Evolutionary conservation across 2,113 vertebrate species (phyloP).

Genomic region (Acrocephalus arundinaceus): DNA sequence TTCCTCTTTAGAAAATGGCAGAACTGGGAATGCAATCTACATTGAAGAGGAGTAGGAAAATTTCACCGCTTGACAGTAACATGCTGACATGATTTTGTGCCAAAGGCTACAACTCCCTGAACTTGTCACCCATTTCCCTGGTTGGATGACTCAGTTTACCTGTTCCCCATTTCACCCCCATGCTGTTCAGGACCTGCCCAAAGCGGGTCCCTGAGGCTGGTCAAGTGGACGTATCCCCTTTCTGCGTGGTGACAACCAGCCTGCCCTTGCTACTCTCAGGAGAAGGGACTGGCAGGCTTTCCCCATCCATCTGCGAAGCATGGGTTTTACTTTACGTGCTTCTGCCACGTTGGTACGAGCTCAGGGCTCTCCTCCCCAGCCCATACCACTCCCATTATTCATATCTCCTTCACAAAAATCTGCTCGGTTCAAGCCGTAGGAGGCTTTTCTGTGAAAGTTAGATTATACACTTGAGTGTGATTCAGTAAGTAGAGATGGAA

Average conservation of each 20-base stretch:
- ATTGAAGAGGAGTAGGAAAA: neutral
- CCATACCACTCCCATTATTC: neutral
- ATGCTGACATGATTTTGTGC: neutral
- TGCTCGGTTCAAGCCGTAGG: rapidly evolving
- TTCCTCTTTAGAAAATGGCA: neutral
- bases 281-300: neutral
- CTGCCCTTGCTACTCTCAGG: neutral
- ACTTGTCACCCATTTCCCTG: neutral
- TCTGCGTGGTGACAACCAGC: rapidly evolving
- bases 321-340: rapidly evolving
- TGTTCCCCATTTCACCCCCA: rapidly evolving
- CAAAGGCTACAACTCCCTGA: neutral
- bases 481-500: neutral
- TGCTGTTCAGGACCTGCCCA: neutral
- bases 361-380: neutral
- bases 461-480: neutral
- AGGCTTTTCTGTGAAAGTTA: neutral
- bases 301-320: neutral
- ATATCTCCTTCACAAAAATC: neutral
- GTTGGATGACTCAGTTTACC: neutral
- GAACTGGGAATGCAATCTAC: neutral
- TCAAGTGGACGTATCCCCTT: rapidly evolving
- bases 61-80: neutral
- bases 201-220: rapidly evolving
- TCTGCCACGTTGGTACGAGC: neutral